Conservation (phyloP, 2,797 vertebrate genomes). For the Lepus oiostolus region DNA sequence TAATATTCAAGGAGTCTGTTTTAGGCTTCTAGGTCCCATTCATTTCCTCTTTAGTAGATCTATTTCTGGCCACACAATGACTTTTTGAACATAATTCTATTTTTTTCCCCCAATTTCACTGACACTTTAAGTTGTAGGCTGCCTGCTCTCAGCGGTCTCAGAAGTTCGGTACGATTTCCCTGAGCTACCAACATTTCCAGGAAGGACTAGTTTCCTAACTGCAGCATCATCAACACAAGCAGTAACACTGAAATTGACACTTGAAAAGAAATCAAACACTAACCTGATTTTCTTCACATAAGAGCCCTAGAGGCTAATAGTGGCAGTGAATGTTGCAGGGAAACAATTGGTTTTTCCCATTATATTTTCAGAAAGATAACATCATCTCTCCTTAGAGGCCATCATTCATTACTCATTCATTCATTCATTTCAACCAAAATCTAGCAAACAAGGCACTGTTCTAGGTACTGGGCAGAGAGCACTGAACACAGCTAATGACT, state of each 20-base stretch:
- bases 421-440: background rate
- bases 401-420: background rate
- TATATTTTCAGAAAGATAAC: background rate
- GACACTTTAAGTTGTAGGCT: background rate
- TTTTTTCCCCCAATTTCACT: background rate
- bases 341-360: background rate
- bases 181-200: background rate
- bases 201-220: background rate
- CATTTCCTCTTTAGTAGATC: background rate
- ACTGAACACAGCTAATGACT: background rate
- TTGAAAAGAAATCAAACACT: slow-evolving; percentile 20
- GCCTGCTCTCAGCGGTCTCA: background rate
- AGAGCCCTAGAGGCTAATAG: background rate
- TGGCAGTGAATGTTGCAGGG: background rate
- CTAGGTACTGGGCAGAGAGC: background rate
- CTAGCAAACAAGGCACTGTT: background rate
- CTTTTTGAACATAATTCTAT: background rate
- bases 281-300: background rate
- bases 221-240: background rate
- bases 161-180: background rate
- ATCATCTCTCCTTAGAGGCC: background rate
- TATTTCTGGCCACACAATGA: background rate
- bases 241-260: background rate
- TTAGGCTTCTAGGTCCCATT: background rate
- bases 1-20: background rate